Conservation (phyloP, 1,140 invertebrate genomes). For the Drosophila gunungcola region DNA sequence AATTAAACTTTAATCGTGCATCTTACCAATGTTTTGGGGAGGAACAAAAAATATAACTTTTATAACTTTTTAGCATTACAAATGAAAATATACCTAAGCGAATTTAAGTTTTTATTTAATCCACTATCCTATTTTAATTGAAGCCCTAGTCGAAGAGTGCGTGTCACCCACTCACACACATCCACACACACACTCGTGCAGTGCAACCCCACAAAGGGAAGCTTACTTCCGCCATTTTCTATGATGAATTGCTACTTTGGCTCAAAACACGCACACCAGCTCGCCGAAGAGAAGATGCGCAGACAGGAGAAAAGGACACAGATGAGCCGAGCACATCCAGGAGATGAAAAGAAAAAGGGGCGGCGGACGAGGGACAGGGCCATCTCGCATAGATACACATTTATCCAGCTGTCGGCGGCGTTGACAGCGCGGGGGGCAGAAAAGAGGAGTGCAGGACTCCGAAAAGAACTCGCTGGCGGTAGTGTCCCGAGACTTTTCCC, state of each 20-base stretch:
- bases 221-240: constrained; percentile 84
- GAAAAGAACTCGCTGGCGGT: constrained; percentile 19
- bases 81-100: no score
- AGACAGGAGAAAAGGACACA: constrained; percentile 47
- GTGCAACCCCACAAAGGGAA: constrained; percentile 52
- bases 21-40: no score
- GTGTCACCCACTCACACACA: constrained; percentile 22
- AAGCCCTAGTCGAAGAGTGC: constrained; percentile 31
- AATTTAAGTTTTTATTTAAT: constrained; percentile 3
- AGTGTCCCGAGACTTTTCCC: constrained; percentile 26
- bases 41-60: no score
- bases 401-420: constrained; percentile 77
- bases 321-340: constrained; percentile 49
- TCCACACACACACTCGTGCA: constrained; percentile 7
- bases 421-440: constrained; percentile 51
- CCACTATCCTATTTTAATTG: constrained; percentile 53
- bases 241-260: constrained; percentile 84
- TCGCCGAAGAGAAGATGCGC: constrained; percentile 66
- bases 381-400: constrained; percentile 64
- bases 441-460: constrained; percentile 52
- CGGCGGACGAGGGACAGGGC: constrained; percentile 19
- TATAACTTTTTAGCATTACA: no score
- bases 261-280: constrained; percentile 43
- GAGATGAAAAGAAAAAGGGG: constrained; percentile 15
- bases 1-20: no score